Evolutionary conservation across 2,113 vertebrate species (phyloP), one percentile per base, ranked within the genome.

Genomic region (Ictalurus furcatus): DNA sequence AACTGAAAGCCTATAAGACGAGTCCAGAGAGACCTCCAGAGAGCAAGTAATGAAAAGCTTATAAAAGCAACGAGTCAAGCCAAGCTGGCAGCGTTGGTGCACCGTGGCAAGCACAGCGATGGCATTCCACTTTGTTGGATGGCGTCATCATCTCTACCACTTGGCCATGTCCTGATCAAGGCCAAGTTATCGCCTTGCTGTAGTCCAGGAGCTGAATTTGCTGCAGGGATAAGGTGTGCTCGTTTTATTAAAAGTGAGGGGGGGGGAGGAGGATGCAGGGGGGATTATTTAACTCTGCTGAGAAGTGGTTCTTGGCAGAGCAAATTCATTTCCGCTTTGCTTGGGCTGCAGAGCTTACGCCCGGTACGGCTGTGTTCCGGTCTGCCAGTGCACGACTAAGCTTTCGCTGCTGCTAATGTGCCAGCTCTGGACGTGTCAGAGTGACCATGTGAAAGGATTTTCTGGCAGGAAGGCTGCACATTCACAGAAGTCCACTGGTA

Each of bases 211-310:
- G 81, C 67, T 87, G 84, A 89, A 86, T 84, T 85, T 91, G 86
- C 86, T 86, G 88, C 58, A 81, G 83, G 85, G 88, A 88, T 78
- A 63, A 91, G 90, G 86, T 85, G 89, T 88, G 87, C 84, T 92
- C 17, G 73, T 86, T 90, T 91, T 90, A 90, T 90, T 90, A 91
- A 89, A 92, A 87, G 37, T 28, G 52, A 37, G 40, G 44, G 34
- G 52, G 28, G 63, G 59, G 40, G 76, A 86, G 71, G 86, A 30
- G 59, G 30, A 56, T 4, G 13, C 65, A 44, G 78, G 73, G 63
- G 82, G 84, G 78, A 91, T 91, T 92, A 93, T 90, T 90, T 84
- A 87, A 79, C 86, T 85, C 76, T 78, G n/a, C 67, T 88, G 87
- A 85, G 83, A 86, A 74, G 76, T 6, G 25, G 34, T 65, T 87